Conservation (phyloP, 1,140 invertebrate species). For the Drosophila nebulosa region DNA sequence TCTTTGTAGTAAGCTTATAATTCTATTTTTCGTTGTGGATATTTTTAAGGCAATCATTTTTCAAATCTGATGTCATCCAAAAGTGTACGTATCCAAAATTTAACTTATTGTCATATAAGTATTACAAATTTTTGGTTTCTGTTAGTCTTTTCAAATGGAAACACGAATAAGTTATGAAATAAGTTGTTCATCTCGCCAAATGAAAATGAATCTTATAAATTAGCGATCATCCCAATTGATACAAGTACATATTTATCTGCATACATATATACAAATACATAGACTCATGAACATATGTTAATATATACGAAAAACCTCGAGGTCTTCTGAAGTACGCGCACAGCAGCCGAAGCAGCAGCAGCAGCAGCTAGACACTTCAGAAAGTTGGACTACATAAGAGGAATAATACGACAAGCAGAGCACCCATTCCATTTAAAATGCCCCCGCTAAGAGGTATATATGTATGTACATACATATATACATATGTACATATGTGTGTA, state of each 20-base stretch:
- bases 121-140: too few species aligned
- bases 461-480: background rate
- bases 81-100: too few species aligned
- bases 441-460: slow-evolving; percentile 19
- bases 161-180: too few species aligned
- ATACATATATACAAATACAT: slow-evolving; percentile 2
- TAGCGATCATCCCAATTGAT: background rate
- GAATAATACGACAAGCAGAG: slow-evolving; percentile 28
- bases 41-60: too few species aligned
- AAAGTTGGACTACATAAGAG: slow-evolving; percentile 45
- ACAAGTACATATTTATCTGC: background rate
- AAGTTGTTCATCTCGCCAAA: too few species aligned
- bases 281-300: slow-evolving; percentile 24
- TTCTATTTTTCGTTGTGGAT: too few species aligned
- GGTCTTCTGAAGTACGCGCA: slow-evolving; percentile 26
- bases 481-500: slow-evolving; percentile 6
- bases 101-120: too few species aligned
- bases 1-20: too few species aligned
- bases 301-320: slow-evolving; percentile 8
- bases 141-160: too few species aligned
- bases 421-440: slow-evolving; percentile 7
- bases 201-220: background rate
- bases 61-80: too few species aligned
- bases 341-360: too few species aligned
- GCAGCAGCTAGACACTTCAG: slow-evolving; percentile 44